Base-by-base conservation (phyloP, 1,140 invertebrate species). In the Streblospio benedicti region DNA sequence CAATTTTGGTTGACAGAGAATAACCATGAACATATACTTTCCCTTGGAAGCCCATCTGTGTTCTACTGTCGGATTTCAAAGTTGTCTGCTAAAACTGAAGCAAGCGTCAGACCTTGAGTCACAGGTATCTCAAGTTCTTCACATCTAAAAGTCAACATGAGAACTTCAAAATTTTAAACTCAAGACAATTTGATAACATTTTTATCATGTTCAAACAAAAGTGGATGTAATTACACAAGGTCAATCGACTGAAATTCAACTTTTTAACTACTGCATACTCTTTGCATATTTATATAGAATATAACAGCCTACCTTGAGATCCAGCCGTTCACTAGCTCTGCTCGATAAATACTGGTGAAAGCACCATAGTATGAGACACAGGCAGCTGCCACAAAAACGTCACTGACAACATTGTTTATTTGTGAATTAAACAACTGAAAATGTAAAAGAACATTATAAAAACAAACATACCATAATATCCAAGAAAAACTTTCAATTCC, bases 11-110 rank as follows among this genome's bases (percentile, higher is more conserved):
- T n/a, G n/a, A n/a, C n/a, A n/a, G n/a, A n/a, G n/a, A n/a, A n/a
- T n/a, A n/a, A n/a, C n/a, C n/a, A n/a, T n/a, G n/a, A n/a, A n/a
- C n/a, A n/a, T n/a, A n/a, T n/a, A n/a, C n/a, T n/a, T n/a, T 93
- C 90, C 65, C 86, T 53, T 0, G 90, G 90, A 27, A 93, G 72
- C 1, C 89, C 89, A 67, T 84, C 85, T 0, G 85, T 82, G 69
- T 91, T 91, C 91, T 90, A 93, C 41, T 85, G 82, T 2, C 89
- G 81, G 61, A 92, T 86, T 66, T 90, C 87, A 69, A 87, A 91
- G 0, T 87, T 82, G 76, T 90, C 87, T n/a, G 86, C 88, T 57
- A 93, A 79, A n/a, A 89, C 83, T 14, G 75, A 77, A 4, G 86
- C 81, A 33, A 93, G 76, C 70, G 84, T 87, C 71, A 79, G 82